Conservation (phyloP, 2,113 vertebrate genomes). For the Indicator indicator region DNA sequence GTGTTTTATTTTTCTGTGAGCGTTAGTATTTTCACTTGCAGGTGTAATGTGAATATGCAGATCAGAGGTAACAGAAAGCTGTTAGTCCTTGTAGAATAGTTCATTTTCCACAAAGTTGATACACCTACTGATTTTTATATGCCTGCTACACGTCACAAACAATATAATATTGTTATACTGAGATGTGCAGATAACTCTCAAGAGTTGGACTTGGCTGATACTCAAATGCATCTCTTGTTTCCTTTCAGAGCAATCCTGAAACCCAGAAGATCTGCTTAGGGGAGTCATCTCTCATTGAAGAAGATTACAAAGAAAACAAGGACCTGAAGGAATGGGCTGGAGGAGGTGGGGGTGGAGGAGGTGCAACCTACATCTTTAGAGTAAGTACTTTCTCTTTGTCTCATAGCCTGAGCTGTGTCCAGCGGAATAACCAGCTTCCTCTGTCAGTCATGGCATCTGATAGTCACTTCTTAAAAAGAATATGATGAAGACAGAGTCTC, state of each 20-base stretch:
- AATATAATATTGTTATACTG: background rate
- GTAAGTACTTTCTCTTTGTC: conserved; percentile 57
- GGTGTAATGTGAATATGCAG: background rate
- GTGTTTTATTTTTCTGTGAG: background rate
- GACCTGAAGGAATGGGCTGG: conserved; percentile 80
- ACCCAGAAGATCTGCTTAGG: conserved; percentile 88
- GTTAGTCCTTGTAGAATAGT: background rate
- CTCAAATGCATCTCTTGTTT: background rate
- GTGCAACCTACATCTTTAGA: conserved; percentile 87
- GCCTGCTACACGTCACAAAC: background rate
- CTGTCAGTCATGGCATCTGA: background rate
- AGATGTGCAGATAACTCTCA: background rate
- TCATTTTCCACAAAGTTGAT: background rate
- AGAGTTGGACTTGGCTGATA: background rate
- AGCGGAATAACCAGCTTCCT: background rate
- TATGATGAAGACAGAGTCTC: background rate
- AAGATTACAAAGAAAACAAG: conserved; percentile 67
- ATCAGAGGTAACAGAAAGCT: background rate
- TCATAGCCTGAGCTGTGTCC: background rate
- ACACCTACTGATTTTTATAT: background rate
- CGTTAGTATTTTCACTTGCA: background rate
- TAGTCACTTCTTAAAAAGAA: background rate
- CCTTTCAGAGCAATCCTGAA: conserved; percentile 77
- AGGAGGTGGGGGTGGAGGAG: conserved; percentile 90
- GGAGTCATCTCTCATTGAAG: conserved; percentile 86